These are phyloP conservation scores for Drosophila kepulauana DNA, from an alignment of 1,140 invertebrate species.

Conservation along the genomic window DNA sequence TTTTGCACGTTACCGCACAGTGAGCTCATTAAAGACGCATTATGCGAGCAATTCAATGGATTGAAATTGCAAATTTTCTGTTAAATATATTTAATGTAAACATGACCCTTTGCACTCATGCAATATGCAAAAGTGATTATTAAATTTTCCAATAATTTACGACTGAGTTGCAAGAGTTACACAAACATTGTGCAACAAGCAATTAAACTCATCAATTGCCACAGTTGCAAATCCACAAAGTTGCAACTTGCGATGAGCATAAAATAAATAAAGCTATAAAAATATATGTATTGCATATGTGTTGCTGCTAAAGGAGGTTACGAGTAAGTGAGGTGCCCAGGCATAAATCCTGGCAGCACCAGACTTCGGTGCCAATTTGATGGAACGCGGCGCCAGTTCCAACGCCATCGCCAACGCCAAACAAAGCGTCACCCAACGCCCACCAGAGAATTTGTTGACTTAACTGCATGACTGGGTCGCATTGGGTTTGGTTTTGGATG, in stretches of 20 bases:
- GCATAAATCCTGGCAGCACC: constrained; percentile 25
- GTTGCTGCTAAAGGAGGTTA: not conserved
- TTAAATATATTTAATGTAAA: constrained; percentile 28
- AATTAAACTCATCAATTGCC: constrained; percentile 38
- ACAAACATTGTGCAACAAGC: constrained; percentile 8
- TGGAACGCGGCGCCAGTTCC: constrained; percentile 47
- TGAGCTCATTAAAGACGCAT: constrained; percentile 20
- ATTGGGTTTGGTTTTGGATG: constrained; percentile 8
- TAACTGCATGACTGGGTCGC: constrained; percentile 47
- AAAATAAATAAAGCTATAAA: constrained; percentile 53
- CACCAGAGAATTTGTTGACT: constrained; percentile 39
- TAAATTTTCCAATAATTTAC: constrained; percentile 47
- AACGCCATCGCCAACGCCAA: constrained; percentile 40
- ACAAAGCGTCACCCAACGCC: constrained; percentile 7
- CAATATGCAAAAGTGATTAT: constrained; percentile 51
- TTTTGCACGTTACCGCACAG: constrained; percentile 5
- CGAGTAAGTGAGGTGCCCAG: not conserved
- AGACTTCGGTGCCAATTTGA: constrained; percentile 39
- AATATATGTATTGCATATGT: constrained; percentile 5
- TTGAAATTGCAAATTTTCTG: constrained; percentile 16
- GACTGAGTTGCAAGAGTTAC: constrained; percentile 6
- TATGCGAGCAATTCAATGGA: not conserved
- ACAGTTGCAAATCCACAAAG: constrained; percentile 32
- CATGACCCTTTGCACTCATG: constrained; percentile 3
- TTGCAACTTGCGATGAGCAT: constrained; percentile 38